Evolutionary conservation across 2,888 invertebrate genomes (phyloP), one percentile per base, ranked within the genome.

Genomic region (Monoplex corrugatus): DNA sequence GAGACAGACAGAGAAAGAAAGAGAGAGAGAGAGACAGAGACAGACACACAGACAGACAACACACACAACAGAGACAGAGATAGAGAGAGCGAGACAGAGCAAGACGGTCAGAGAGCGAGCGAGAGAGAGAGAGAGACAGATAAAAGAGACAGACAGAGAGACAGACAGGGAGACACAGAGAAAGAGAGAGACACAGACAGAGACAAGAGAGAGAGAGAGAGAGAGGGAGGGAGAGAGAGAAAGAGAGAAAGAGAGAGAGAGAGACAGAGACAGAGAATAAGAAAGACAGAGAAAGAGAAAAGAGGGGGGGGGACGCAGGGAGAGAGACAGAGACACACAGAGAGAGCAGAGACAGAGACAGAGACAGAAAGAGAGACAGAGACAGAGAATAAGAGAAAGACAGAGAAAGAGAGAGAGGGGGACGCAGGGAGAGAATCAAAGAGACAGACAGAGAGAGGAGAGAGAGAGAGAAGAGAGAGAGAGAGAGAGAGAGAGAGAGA

Each of bases 391-490:
- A 23, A 23, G 23, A 3, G 28, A 28, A 63, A 28, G 28, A 28
- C 3, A 28, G 23, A 23, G 63, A 63, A 28, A 63, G 63, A 63
- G 63, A 23, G 63, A 23, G 63, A 23, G 63, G 23, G 63, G 28
- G 63, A 63, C 23, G 28, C 3, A 28, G 13, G 23, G 23, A 63
- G 80, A 80, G 38, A 43, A 3, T 5, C 32, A 32, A 35, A 80
- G 35, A 10, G 80, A 10, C 3, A 80, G 80, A 80, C 32, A 80
- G 80, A 43, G 43, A 40, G 35, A 23, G 80, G 35, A 35, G 16
- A 23, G 16, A 32, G 80, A 80, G 80, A 80, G 80, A 80, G 80
- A 23, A 80, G 80, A 80, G 80, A 80, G 6, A 19, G 80, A n/a
- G 16, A n/a, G n/a, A 19, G 32, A 35, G 32, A 35, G n/a, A 23